Conservation (phyloP, 1,140 invertebrate genomes). For the Aleiodes sp. region DNA sequence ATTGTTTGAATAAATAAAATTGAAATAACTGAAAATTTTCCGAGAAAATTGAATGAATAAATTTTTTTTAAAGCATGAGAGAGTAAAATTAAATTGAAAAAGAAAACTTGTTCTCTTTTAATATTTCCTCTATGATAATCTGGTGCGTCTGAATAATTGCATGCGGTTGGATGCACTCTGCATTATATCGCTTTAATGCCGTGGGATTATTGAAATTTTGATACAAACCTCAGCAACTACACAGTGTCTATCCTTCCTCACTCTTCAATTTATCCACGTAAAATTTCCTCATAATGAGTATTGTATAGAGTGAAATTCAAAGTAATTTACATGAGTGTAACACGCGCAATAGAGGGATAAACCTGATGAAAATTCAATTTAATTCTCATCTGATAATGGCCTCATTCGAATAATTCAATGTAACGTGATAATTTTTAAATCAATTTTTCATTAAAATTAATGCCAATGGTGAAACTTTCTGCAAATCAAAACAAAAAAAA, state of each 20-base stretch:
- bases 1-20: too few relatives aligned
- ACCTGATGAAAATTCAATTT: background rate
- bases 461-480: too few relatives aligned
- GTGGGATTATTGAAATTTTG: constrained; percentile 30
- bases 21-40: too few relatives aligned
- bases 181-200: constrained; percentile 31
- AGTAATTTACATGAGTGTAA: background rate
- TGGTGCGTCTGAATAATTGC: constrained; percentile 24
- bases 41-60: too few relatives aligned
- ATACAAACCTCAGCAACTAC: constrained; percentile 17
- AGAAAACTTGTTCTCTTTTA: background rate
- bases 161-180: constrained; percentile 27
- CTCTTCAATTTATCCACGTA: background rate
- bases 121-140: constrained; percentile 8
- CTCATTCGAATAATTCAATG: background rate
- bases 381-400: background rate
- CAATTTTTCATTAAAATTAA: too few relatives aligned
- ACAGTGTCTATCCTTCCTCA: background rate
- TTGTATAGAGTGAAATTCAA: background rate
- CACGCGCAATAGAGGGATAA: background rate
- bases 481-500: too few relatives aligned
- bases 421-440: background rate
- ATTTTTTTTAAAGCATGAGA: too few relatives aligned
- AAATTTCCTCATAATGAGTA: constrained; percentile 13
- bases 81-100: background rate